Evolutionary conservation across 1,140 invertebrate genomes (phyloP).

Genomic region (Pseudachorutes palmiensis): DNA sequence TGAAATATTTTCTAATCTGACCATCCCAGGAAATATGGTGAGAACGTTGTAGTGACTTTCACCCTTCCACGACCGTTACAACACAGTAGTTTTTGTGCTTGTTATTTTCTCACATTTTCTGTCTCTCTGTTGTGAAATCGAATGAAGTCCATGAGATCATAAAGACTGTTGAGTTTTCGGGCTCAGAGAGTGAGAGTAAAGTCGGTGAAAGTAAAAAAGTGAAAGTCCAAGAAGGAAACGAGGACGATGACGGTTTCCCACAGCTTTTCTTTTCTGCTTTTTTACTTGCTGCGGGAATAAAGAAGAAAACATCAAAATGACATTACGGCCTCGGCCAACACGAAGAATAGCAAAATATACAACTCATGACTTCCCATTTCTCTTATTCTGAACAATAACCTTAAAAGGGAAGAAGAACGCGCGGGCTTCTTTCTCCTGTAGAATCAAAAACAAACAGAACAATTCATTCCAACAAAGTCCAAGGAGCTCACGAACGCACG

Average conservation of each 20-base stretch:
- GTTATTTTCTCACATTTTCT: background rate
- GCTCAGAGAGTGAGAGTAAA: conserved; percentile 2
- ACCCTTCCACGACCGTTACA: too few relatives aligned
- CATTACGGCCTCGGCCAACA: conserved; percentile 15
- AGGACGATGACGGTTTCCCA: background rate
- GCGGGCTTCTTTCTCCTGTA: background rate
- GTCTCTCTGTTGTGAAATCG: background rate
- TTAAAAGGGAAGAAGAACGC: background rate
- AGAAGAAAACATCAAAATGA: conserved; percentile 29
- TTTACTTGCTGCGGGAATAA: background rate
- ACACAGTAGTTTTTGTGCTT: background rate
- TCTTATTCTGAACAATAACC: background rate
- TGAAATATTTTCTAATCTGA: conserved; percentile 24
- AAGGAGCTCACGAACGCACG: too few relatives aligned
- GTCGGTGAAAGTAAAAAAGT: conserved; percentile 17
- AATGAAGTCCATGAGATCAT: conserved; percentile 2
- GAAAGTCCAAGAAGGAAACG: background rate
- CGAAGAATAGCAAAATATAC: conserved; percentile 5
- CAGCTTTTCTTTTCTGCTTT: conserved; percentile 5
- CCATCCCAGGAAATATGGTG: conserved; percentile 8
- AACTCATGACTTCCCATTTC: background rate
- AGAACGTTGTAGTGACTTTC: too few relatives aligned
- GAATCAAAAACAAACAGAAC: background rate
- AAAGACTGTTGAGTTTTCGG: too few relatives aligned
- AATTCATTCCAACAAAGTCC: too few relatives aligned